Evolutionary conservation across 53 echinoderm and acorn worm genomes (phyloP).

Genomic region (Holothuria scabra): DNA sequence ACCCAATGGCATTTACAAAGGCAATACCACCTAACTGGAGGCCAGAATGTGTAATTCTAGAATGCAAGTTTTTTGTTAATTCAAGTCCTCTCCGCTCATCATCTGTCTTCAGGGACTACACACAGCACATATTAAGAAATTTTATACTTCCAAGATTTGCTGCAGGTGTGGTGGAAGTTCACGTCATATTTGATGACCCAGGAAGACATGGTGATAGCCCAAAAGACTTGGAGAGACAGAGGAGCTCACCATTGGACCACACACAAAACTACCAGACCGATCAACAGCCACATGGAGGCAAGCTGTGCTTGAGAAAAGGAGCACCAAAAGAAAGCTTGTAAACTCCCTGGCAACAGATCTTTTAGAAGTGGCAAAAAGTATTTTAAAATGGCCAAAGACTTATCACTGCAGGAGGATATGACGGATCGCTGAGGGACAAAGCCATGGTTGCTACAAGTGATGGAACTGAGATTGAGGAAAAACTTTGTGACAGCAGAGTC

Average conservation of each 20-base stretch:
- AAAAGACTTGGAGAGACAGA: slow-evolving; percentile 46
- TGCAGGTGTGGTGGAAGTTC: not conserved
- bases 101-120: slow-evolving; percentile 48
- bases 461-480: slow-evolving; percentile 38
- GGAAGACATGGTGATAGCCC: slow-evolving; percentile 47
- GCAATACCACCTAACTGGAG: too few species aligned
- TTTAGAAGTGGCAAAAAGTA: not conserved
- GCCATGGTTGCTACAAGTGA: not conserved
- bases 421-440: slow-evolving; percentile 26
- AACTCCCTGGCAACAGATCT: slow-evolving; percentile 5
- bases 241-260: not conserved
- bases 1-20: too few species aligned
- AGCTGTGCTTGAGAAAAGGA: not conserved
- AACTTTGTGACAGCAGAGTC: slow-evolving; percentile 39
- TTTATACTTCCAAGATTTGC: slow-evolving; percentile 16
- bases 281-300: not conserved
- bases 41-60: slow-evolving; percentile 50
- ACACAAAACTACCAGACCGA: slow-evolving; percentile 6
- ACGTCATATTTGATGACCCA: slow-evolving; percentile 53
- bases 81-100: slow-evolving; percentile 22
- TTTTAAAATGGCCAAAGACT: slow-evolving; percentile 21
- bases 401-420: slow-evolving; percentile 40
- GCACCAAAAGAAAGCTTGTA: not conserved
- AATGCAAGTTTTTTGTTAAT: slow-evolving; percentile 65
- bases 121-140: not conserved